A percentile compares a stretch with the other conserved stretches of the same genome.
phyloP scores from a whole-genome alignment of 2,888 invertebrate species.

The Blomia tropicalis region DNA sequence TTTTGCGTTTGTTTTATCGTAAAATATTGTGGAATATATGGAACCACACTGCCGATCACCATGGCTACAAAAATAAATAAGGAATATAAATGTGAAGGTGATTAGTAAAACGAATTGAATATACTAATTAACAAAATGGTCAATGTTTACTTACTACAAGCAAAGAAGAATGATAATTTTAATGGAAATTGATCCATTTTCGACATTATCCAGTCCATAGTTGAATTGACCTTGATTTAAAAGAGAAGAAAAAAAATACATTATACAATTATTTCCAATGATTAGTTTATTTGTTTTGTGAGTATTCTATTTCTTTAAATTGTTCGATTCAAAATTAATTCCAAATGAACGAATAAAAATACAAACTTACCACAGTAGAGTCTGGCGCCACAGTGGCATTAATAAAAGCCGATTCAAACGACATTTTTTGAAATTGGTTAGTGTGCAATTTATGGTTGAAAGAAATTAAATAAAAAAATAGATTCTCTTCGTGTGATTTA shows the following conservation, averaged over 20 bases:
- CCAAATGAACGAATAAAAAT: too few relatives aligned
- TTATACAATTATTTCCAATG: neutral
- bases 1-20: slow-evolving; percentile 79
- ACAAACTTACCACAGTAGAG: neutral
- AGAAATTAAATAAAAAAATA: too few relatives aligned
- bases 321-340: too few relatives aligned
- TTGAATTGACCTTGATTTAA: neutral
- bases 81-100: slow-evolving; percentile 26
- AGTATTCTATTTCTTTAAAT: neutral
- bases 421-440: neutral
- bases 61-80: slow-evolving; percentile 48
- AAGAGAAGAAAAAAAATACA: neutral
- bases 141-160: neutral
- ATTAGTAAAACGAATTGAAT: neutral
- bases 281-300: neutral
- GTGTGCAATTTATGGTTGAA: too few relatives aligned
- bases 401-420: neutral
- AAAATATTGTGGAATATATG: slow-evolving; percentile 80
- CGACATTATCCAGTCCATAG: slow-evolving; percentile 3
- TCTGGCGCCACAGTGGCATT: slow-evolving; percentile 1
- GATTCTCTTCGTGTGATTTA: too few relatives aligned
- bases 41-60: slow-evolving; percentile 85
- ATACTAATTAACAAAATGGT: neutral
- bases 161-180: slow-evolving; percentile 8
- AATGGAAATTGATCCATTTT: slow-evolving; percentile 11